Conservation (phyloP, 2,888 invertebrate genomes). For the Polydrusus pterygomalis region DNA sequence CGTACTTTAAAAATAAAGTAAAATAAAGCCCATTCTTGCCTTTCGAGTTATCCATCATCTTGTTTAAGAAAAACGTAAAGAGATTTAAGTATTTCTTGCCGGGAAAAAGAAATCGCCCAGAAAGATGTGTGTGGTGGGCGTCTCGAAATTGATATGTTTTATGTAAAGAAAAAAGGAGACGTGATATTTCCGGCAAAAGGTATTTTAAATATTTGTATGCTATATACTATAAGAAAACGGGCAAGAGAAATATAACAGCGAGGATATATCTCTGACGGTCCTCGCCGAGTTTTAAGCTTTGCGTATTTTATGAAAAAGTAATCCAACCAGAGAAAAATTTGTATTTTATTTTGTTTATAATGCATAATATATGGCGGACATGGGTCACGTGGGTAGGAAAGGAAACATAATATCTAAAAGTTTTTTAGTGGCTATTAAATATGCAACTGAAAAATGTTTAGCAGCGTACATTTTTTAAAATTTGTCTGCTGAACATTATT, state of each 20-base stretch:
- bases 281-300: neutral
- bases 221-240: neutral
- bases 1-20: neutral
- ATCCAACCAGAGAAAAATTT: too few species aligned
- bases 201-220: neutral
- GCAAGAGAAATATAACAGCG: neutral
- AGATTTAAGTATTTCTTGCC: neutral
- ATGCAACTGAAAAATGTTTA: too few species aligned
- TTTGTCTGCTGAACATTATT: too few species aligned
- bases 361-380: too few species aligned
- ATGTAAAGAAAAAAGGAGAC: neutral
- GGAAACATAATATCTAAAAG: too few species aligned
- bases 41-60: neutral
- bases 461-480: too few species aligned
- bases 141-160: conserved; percentile 1
- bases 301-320: too few species aligned
- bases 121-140: neutral
- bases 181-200: neutral
- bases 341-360: too few species aligned
- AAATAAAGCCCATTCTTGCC: too few species aligned
- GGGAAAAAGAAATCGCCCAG: neutral
- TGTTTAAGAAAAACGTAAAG: neutral
- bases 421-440: too few species aligned
- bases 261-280: neutral
- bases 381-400: too few species aligned